Conservation (phyloP, 1,140 invertebrate species). For the Solen grandis region DNA sequence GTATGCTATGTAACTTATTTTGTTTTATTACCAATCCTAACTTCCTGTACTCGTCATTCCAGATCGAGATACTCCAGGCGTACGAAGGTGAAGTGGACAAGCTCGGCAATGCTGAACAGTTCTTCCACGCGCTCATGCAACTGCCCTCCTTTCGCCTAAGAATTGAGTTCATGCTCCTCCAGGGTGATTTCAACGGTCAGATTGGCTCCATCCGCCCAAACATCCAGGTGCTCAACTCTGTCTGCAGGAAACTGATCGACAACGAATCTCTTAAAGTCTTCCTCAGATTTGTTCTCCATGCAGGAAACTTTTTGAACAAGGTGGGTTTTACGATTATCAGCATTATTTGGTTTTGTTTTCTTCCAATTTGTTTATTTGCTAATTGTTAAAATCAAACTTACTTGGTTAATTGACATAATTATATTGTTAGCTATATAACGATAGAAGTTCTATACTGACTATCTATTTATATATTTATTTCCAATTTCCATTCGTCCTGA, state of each 20-base stretch:
- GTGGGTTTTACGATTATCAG: constrained; percentile 58
- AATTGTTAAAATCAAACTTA: neutral
- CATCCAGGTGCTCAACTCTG: constrained; percentile 67
- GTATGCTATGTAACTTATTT: no score
- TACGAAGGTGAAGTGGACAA: constrained; percentile 72
- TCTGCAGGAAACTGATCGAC: constrained; percentile 71
- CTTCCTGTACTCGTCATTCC: constrained; percentile 3
- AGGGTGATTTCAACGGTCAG: constrained; percentile 82
- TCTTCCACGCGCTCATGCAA: constrained; percentile 75
- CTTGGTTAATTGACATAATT: neutral
- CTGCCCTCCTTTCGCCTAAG: constrained; percentile 87
- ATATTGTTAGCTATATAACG: neutral
- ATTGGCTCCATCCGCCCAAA: constrained; percentile 72
- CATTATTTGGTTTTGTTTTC: neutral
- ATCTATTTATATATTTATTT: no score
- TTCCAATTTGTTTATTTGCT: neutral
- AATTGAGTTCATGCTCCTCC: constrained; percentile 94
- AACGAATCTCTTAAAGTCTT: constrained; percentile 76
- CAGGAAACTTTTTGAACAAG: constrained; percentile 80
- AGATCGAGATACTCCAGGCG: constrained; percentile 74
- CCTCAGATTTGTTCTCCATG: constrained; percentile 75
- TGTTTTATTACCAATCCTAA: no score
- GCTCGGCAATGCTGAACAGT: constrained; percentile 77
- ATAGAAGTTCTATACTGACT: no score
- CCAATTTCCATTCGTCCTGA: no score